phyloP scores from a whole-genome alignment of 2,797 vertebrate genomes.

The Botia kubotai region DNA sequence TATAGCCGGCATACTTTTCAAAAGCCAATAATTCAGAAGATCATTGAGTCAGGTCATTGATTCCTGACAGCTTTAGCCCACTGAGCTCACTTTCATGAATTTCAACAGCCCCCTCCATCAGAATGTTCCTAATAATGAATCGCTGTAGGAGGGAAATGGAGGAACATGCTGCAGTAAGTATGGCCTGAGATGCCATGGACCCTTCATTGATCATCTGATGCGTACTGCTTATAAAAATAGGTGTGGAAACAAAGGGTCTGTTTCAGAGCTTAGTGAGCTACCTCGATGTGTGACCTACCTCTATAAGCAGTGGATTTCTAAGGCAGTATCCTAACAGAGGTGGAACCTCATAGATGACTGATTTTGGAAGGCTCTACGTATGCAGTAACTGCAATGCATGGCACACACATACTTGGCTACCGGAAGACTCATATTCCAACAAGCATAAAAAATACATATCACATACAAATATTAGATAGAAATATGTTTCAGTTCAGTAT shows the following conservation, averaged over 20 bases:
- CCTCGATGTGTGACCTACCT: not conserved
- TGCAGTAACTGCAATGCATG: too few species aligned
- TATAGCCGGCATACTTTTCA: constrained; percentile 67
- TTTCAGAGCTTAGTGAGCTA: not conserved
- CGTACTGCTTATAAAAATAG: not conserved
- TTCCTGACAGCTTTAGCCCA: constrained; percentile 64
- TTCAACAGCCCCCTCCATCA: constrained; percentile 48
- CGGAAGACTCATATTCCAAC: too few species aligned
- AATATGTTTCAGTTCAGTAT: too few species aligned
- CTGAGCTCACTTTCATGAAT: constrained; percentile 58
- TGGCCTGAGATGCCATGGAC: not conserved
- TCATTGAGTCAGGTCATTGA: constrained; percentile 70
- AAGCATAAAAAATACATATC: too few species aligned
- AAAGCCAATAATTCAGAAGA: constrained; percentile 70
- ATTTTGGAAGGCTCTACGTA: too few species aligned
- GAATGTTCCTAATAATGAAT: constrained; percentile 29
- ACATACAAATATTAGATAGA: too few species aligned
- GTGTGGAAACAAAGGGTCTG: not conserved
- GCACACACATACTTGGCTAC: too few species aligned
- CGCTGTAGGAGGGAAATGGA: constrained; percentile 22
- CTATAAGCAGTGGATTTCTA: not conserved
- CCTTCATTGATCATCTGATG: not conserved
- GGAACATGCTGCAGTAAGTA: constrained; percentile 11
- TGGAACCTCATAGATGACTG: too few species aligned
- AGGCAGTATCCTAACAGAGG: not conserved